Conservation (phyloP, 2,888 invertebrate species). For the Criorhina ranunculi region DNA sequence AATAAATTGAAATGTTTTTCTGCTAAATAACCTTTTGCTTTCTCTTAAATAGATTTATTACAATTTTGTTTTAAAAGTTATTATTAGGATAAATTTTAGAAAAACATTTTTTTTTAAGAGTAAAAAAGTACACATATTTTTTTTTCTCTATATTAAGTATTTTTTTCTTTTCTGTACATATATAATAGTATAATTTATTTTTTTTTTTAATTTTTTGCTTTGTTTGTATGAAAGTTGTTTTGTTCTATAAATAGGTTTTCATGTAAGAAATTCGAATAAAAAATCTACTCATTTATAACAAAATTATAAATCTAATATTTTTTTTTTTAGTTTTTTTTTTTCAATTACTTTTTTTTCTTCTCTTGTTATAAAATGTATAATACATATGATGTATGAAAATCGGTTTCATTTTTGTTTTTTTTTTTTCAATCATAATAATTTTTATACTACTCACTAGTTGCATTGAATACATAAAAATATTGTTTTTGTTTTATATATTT, state of each 20-base stretch:
- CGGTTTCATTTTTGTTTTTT: conserved; percentile 61
- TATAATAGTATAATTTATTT: conserved; percentile 63
- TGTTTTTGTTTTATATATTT: conserved; percentile 66
- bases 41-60: conserved; percentile 52
- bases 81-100: conserved; percentile 70
- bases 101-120: conserved; percentile 67
- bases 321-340: conserved; percentile 35
- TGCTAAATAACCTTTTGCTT: conserved; percentile 56
- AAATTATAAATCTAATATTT: conserved; percentile 77
- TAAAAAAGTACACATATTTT: conserved; percentile 75
- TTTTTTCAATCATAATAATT: conserved; percentile 55
- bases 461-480: conserved; percentile 75
- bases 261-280: conserved; percentile 79
- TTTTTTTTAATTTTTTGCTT: conserved; percentile 38
- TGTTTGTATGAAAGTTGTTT: conserved; percentile 73
- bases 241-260: conserved; percentile 73
- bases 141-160: conserved; percentile 57
- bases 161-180: conserved; percentile 55
- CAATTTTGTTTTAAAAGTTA: conserved; percentile 51
- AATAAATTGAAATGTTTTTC: conserved; percentile 55
- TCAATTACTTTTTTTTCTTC: conserved; percentile 16
- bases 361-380: conserved; percentile 69
- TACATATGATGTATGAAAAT: conserved; percentile 75
- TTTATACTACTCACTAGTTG: conserved; percentile 72
- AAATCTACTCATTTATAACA: conserved; percentile 79